These are phyloP conservation scores for Oeneis ivallda DNA, from an alignment of 2,888 invertebrate species.

Conservation along the genomic window DNA sequence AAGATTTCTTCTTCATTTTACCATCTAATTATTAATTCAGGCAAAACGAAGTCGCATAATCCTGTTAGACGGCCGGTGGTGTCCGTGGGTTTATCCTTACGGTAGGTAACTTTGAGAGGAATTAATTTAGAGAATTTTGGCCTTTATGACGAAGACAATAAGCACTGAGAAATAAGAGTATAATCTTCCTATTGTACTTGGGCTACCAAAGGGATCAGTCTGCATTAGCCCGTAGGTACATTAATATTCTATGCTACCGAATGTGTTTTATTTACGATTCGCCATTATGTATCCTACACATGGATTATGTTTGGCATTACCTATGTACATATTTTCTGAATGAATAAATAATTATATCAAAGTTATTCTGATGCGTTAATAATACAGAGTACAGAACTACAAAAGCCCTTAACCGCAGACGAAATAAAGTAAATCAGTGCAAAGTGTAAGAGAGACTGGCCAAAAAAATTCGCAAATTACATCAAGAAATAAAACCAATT, in stretches of 20 bases:
- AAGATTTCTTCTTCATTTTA: slow-evolving; percentile 39
- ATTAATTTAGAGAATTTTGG: slow-evolving; percentile 23
- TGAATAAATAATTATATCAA: background rate
- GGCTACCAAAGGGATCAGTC: slow-evolving; percentile 53
- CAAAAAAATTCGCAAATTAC: too few species aligned
- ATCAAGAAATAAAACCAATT: too few species aligned
- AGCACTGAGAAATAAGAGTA: slow-evolving; percentile 18
- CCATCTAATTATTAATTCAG: slow-evolving; percentile 60
- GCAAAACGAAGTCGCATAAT: slow-evolving; percentile 67
- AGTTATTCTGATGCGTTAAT: background rate
- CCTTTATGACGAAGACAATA: slow-evolving; percentile 24
- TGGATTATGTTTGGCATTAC: slow-evolving; percentile 18
- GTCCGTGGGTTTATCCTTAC: slow-evolving; percentile 42
- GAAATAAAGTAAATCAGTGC: background rate
- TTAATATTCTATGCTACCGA: slow-evolving; percentile 76
- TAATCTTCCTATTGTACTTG: slow-evolving; percentile 31
- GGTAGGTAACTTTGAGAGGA: slow-evolving; percentile 28
- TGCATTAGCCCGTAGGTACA: slow-evolving; percentile 62
- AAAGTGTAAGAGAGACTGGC: too few species aligned
- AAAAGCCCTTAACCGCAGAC: background rate
- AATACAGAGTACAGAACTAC: background rate
- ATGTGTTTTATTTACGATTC: slow-evolving; percentile 63
- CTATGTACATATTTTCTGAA: background rate
- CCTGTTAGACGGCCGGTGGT: slow-evolving; percentile 60
- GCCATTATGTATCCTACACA: slow-evolving; percentile 20